These are phyloP conservation scores for Piprites chloris DNA, from an alignment of 2,113 vertebrate species.

Conservation along the genomic window DNA sequence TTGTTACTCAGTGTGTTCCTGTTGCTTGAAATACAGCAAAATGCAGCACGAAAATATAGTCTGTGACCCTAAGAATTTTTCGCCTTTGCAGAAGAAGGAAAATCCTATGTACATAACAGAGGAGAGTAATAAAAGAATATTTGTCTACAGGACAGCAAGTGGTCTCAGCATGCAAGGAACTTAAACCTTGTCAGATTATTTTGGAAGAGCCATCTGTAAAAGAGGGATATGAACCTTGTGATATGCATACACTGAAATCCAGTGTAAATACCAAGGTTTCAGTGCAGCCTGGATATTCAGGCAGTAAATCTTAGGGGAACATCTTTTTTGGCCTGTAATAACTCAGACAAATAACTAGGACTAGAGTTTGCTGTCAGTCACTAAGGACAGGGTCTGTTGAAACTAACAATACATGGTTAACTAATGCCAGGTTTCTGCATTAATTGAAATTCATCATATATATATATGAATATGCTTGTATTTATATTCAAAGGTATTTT, in stretches of 20 bases:
- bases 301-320: neutral
- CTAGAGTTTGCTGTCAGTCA: neutral
- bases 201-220: neutral
- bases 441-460: no score
- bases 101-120: neutral
- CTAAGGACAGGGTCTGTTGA: neutral
- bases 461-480: neutral
- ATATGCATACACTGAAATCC: neutral
- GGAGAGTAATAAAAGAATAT: neutral
- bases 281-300: neutral
- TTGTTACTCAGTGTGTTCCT: neutral
- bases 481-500: neutral
- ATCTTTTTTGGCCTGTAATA: neutral
- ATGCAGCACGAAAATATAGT: neutral
- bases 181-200: slow-evolving; percentile 19
- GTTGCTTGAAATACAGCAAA: neutral
- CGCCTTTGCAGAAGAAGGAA: neutral
- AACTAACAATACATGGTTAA: neutral
- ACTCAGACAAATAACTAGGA: neutral
- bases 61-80: neutral
- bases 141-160: slow-evolving; percentile 8
- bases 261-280: neutral
- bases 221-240: neutral
- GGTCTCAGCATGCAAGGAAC: slow-evolving; percentile 23
- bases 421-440: neutral